A percentile compares a stretch with the other conserved stretches of the same genome.
phyloP scores from a whole-genome alignment of 2,113 vertebrate genomes.

The Platysternon megacephalum region DNA sequence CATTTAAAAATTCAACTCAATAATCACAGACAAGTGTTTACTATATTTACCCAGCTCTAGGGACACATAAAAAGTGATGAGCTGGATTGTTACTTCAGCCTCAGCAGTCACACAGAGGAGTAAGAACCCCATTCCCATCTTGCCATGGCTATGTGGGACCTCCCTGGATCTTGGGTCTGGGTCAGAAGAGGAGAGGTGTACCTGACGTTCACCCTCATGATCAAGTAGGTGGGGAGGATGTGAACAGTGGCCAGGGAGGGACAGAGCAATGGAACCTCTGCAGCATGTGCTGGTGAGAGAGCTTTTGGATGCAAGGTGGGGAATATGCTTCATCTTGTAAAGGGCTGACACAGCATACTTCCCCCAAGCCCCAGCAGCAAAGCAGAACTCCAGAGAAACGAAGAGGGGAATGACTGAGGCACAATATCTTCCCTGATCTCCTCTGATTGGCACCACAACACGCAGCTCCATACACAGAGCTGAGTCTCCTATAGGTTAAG shows the following conservation, averaged over 20 bases:
- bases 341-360: background rate
- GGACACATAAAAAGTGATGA: background rate
- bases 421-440: background rate
- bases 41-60: background rate
- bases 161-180: background rate
- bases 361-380: background rate
- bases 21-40: background rate
- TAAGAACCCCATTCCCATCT: background rate
- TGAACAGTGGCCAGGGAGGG: background rate
- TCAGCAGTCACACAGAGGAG: fast-evolving
- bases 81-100: background rate
- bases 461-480: background rate
- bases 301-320: background rate
- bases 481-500: background rate
- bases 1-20: background rate
- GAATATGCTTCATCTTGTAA: background rate
- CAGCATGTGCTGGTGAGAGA: background rate
- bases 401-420: background rate
- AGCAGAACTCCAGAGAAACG: background rate
- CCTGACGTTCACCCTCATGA: background rate
- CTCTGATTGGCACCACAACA: background rate
- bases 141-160: background rate
- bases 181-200: background rate
- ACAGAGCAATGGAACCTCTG: background rate
- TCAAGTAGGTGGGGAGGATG: background rate